Base-by-base conservation (phyloP, 2,797 vertebrate species). In the Darevskia mixta region DNA sequence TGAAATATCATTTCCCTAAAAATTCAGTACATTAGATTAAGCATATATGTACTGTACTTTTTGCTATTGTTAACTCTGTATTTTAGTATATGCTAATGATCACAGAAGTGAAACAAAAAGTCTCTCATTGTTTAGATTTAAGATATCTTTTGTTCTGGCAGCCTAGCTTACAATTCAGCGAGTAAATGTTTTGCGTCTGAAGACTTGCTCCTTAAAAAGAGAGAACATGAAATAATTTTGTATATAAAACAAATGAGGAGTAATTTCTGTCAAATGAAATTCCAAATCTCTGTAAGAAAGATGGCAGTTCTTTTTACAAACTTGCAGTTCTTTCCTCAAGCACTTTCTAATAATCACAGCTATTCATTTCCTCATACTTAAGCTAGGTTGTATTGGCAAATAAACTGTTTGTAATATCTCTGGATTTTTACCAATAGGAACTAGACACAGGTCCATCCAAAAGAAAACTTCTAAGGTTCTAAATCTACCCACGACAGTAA, bases 121-220 rank as follows among this genome's bases (percentile, higher is more conserved):
- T 2, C 66, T 89, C 35, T 80, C 25, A 87, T 41, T 43, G 35
- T 79, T 83, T 92, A 9, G 82, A 38, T 78, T 55, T 87, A 64
- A 88, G 86, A 78, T 58, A 17, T 2, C 9, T 87, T 0, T 0
- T 91, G 49, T 90, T 90, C 13, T 89, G 79, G 88, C 81, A 83
- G 20, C 6, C 72, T 61, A 76, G 85, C 80, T 82, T 91, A 18
- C 11, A 83, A 1, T 86, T 81, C 83, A 76, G 8, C 83, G 23
- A 89, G 86, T 77, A 85, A 83, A 6, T 82, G 45, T 23, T 87
- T 86, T 89, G 64, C 82, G 29, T 78, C 92, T 90, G 88, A 20
- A 82, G 8, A 87, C 2, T 86, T 89, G 8, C 0, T 8, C 61
- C 0, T 82, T 92, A 71, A 86, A 79, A 83, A 87, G 88, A 77